Percentiles rank a stretch among this genome's conserved stretches.
phyloP scores from a whole-genome alignment of 2,797 vertebrate genomes.

The Ceyx erithaca region DNA sequence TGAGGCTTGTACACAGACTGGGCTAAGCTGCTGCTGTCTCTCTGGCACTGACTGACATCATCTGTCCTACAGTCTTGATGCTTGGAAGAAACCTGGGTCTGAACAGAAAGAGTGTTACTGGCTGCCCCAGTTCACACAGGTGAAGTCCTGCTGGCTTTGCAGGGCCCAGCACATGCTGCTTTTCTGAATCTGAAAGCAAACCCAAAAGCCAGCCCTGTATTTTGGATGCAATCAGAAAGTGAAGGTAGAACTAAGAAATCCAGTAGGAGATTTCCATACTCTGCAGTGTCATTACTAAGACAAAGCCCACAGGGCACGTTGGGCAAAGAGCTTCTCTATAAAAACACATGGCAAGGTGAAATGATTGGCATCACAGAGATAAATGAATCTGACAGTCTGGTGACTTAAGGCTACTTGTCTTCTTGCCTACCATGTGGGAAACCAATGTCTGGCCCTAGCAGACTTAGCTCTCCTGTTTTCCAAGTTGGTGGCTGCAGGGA shows the following conservation, averaged over 20 bases:
- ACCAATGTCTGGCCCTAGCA: neutral
- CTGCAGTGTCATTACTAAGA: slow-evolving; percentile 35
- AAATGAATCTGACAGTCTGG: slow-evolving; percentile 21
- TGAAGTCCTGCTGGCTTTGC: neutral
- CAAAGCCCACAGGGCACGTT: slow-evolving; percentile 39
- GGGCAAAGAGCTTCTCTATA: slow-evolving; percentile 20
- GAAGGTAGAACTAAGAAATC: neutral
- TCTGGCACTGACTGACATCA: neutral
- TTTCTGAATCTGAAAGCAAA: neutral
- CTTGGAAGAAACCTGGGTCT: neutral
- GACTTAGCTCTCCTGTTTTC: slow-evolving; percentile 13
- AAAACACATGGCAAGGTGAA: neutral
- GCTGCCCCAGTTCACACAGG: neutral
- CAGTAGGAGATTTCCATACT: slow-evolving; percentile 8
- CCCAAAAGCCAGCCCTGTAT: neutral
- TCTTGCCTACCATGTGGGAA: slow-evolving; percentile 1
- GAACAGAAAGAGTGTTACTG: neutral
- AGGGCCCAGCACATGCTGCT: neutral
- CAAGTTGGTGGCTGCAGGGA: slow-evolving; percentile 25
- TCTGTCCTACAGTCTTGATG: rapidly evolving
- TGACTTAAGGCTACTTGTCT: slow-evolving; percentile 46
- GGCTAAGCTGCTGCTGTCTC: neutral
- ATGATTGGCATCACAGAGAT: neutral
- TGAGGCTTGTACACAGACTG: neutral
- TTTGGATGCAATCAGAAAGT: neutral